These are phyloP conservation scores for Abrostola triplasia DNA, from an alignment of 2,888 invertebrate genomes.

Conservation along the genomic window DNA sequence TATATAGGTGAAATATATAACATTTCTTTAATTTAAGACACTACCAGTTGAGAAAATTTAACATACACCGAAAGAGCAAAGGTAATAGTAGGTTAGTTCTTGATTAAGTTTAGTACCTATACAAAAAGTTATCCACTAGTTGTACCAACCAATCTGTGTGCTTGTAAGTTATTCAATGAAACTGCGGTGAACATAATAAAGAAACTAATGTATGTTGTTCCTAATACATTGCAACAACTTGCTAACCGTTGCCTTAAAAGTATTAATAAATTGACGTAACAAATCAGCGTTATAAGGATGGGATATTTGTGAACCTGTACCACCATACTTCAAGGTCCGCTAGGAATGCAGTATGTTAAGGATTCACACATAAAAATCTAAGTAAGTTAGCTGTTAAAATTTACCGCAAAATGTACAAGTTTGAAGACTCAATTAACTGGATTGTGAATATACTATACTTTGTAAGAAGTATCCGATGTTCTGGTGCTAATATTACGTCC, in stretches of 20 bases:
- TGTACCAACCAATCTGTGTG: no score
- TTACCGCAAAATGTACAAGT: constrained; percentile 10
- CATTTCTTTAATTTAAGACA: no score
- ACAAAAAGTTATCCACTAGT: no score
- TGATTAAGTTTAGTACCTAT: no score
- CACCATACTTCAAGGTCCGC: constrained; percentile 2
- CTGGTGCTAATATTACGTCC: not conserved
- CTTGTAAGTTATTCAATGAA: no score
- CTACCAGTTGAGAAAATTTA: no score
- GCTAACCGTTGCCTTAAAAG: constrained; percentile 4
- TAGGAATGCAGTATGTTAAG: constrained; percentile 32
- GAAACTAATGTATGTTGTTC: not conserved
- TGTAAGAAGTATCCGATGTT: not conserved
- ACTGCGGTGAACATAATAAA: not conserved
- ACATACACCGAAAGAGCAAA: no score
- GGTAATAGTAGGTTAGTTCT: no score
- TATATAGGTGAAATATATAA: no score
- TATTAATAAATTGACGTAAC: constrained; percentile 31
- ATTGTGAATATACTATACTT: constrained; percentile 3
- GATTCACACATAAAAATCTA: constrained; percentile 14
- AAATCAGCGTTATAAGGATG: not conserved
- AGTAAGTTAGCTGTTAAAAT: constrained; percentile 1
- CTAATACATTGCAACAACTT: not conserved
- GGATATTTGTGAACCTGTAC: not conserved
- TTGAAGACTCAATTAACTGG: constrained; percentile 25